These are phyloP conservation scores for Ammospiza caudacuta DNA, from an alignment of 2,113 vertebrate genomes.

Conservation along the genomic window DNA sequence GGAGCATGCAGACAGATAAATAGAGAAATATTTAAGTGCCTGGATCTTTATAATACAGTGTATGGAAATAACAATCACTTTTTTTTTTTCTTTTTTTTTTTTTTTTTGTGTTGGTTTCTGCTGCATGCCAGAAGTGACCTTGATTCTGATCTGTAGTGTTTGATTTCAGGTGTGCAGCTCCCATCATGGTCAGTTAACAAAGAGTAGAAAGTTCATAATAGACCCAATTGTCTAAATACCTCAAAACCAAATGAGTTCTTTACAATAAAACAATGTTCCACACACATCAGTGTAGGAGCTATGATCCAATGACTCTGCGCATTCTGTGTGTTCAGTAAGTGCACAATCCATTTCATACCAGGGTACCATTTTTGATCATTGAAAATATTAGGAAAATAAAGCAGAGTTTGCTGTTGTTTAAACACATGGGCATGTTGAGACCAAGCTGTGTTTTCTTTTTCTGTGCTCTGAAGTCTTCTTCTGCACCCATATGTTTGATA, in stretches of 20 bases:
- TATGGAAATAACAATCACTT: neutral
- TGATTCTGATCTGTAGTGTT: neutral
- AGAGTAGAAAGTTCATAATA: neutral
- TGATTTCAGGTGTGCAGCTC: neutral
- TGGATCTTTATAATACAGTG: neutral
- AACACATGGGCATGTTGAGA: neutral
- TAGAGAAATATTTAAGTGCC: neutral
- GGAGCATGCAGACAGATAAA: neutral
- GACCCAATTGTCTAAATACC: neutral
- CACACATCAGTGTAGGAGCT: neutral
- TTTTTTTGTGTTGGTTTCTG: neutral
- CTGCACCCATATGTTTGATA: neutral
- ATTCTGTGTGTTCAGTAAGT: neutral
- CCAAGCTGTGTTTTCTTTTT: neutral
- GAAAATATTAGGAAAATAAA: neutral
- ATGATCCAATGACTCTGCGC: neutral
- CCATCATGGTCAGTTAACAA: neutral
- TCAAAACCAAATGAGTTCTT: neutral
- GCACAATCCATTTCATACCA: neutral
- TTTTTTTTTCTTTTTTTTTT: neutral
- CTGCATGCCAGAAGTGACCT: neutral
- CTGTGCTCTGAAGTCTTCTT: neutral
- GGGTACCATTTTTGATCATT: neutral
- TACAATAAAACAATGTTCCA: neutral
- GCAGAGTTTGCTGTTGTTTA: neutral